Percentiles rank a stretch among this genome's conserved stretches.
phyloP scores from a whole-genome alignment of 2,888 invertebrate genomes.

The Stenchaetothrips biformis region DNA sequence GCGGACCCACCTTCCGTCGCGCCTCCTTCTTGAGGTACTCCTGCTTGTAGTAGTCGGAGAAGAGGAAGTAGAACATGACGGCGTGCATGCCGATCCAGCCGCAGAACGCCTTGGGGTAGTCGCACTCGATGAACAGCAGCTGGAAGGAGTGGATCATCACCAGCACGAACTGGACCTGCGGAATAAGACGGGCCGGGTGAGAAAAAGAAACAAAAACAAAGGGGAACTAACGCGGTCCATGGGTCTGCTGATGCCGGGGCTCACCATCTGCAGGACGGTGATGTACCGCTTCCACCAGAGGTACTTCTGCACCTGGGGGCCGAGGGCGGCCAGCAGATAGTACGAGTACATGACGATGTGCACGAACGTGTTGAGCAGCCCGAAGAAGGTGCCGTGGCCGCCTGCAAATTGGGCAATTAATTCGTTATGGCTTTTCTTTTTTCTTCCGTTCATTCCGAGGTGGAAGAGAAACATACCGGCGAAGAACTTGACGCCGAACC shows the following conservation, averaged over 20 bases:
- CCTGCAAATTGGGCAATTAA: conserved; percentile 52
- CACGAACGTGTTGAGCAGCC: conserved; percentile 88
- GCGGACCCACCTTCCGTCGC: background rate
- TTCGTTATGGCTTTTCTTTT: conserved; percentile 48
- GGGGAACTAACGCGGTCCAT: too few species aligned
- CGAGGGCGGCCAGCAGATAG: conserved; percentile 83
- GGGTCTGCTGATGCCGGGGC: conserved; percentile 38
- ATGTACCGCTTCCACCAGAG: conserved; percentile 96
- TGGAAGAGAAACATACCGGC: conserved; percentile 56
- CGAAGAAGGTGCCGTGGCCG: conserved; percentile 91
- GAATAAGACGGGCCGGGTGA: too few species aligned
- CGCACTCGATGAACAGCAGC: conserved; percentile 80
- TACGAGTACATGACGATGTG: conserved; percentile 94
- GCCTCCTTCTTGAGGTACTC: conserved; percentile 51
- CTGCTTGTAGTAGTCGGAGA: conserved; percentile 84
- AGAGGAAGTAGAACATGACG: conserved; percentile 86
- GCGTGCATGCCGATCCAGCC: conserved; percentile 92
- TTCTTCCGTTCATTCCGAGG: background rate
- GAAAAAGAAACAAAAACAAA: background rate
- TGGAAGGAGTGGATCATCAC: conserved; percentile 88
- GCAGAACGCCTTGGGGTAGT: conserved; percentile 81
- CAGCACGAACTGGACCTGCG: conserved; percentile 78
- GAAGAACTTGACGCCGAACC: conserved; percentile 95
- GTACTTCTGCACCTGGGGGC: conserved; percentile 78
- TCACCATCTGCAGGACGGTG: conserved; percentile 84